Percentiles rank a stretch among this genome's conserved stretches.
Evolutionary conservation across 2,113 vertebrate species (phyloP).

Genomic region (Tragelaphus scriptus): DNA sequence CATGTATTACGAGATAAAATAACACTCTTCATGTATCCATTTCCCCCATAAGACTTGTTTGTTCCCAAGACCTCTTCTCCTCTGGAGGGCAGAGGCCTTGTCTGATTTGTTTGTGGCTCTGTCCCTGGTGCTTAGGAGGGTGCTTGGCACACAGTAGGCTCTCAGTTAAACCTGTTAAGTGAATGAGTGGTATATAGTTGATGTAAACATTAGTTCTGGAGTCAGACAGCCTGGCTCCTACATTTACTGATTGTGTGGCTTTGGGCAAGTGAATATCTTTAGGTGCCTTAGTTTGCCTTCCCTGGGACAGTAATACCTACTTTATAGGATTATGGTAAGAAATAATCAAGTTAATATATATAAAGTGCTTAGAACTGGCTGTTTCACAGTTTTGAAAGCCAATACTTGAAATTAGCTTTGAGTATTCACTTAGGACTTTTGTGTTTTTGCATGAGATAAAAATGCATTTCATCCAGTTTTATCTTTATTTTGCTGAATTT

Average conservation of each 20-base stretch:
- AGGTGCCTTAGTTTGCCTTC: not conserved
- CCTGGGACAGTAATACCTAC: not conserved
- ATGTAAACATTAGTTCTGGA: not conserved
- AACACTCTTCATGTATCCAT: not conserved
- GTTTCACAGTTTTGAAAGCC: not conserved
- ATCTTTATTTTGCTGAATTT: not conserved
- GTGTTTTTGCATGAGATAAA: conserved; percentile 27
- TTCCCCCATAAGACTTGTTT: not conserved
- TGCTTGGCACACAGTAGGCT: not conserved
- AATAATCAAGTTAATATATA: not conserved
- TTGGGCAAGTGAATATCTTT: not conserved
- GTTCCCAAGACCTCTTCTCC: not conserved
- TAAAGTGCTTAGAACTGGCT: not conserved
- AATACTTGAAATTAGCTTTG: conserved; percentile 1
- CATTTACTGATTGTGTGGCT: not conserved
- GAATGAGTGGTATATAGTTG: not conserved
- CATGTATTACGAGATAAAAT: not conserved
- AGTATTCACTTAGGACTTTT: not conserved
- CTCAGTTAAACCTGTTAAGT: not conserved
- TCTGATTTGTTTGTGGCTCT: not conserved
- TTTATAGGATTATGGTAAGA: not conserved
- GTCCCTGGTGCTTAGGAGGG: not conserved
- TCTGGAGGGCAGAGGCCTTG: not conserved
- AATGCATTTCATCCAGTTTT: not conserved
- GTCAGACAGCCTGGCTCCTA: not conserved